Conservation (phyloP, 2,113 vertebrate genomes). For the Carettochelys insculpta region DNA sequence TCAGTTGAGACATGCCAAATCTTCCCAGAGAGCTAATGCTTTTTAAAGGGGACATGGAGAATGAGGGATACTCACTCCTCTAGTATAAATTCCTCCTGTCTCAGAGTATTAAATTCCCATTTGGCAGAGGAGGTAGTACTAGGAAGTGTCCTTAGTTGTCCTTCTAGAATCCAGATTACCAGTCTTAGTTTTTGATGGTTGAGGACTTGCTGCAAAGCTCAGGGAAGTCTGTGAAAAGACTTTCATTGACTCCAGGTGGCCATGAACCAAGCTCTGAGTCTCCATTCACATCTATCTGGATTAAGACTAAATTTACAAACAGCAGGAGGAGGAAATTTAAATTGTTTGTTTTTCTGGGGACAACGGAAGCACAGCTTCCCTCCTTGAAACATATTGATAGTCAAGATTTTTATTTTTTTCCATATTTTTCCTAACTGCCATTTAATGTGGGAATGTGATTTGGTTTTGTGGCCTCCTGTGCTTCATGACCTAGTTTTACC, state of each 20-base stretch:
- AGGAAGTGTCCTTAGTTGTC: background rate
- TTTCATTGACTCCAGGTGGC: background rate
- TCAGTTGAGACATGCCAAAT: background rate
- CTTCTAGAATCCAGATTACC: accelerated
- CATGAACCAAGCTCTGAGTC: too few relatives aligned
- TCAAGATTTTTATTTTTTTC: background rate
- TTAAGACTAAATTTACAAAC: accelerated
- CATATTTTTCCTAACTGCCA: background rate
- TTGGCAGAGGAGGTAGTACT: background rate
- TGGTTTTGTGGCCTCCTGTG: accelerated
- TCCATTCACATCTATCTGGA: accelerated
- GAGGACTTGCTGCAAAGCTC: background rate
- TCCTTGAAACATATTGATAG: accelerated
- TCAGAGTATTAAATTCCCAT: background rate
- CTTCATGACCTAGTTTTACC: accelerated
- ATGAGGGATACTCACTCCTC: background rate
- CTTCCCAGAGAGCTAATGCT: background rate
- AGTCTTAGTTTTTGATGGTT: accelerated
- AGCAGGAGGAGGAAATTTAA: background rate
- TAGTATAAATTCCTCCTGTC: background rate
- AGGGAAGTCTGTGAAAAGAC: background rate
- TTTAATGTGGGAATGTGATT: accelerated
- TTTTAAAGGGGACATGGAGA: background rate
- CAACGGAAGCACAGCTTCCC: background rate
- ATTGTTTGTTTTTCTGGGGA: background rate